Conservation (phyloP, 1,140 invertebrate genomes). For the Cyphomyrmex costatus region DNA sequence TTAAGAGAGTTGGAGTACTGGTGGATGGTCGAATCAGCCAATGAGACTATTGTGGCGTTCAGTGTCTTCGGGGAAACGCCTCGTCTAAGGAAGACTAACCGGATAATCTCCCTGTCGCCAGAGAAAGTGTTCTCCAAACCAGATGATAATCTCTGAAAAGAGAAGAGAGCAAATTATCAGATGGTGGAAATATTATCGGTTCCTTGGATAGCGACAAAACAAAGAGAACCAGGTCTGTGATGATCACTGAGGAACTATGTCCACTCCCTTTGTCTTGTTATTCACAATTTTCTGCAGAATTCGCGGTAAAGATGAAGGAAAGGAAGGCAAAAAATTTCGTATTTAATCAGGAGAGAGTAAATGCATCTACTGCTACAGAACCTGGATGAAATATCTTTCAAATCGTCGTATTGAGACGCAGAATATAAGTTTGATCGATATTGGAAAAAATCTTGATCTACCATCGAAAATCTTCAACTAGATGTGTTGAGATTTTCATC, state of each 20-base stretch:
- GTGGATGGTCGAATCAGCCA: background rate
- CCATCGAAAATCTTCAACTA: no score
- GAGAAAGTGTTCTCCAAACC: constrained; percentile 67
- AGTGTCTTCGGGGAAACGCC: background rate
- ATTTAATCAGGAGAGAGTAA: background rate
- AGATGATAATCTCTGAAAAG: constrained; percentile 67
- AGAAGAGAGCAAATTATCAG: constrained; percentile 57
- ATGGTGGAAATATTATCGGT: constrained; percentile 67
- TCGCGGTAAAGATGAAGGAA: constrained; percentile 60
- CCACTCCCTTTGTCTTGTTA: constrained; percentile 61
- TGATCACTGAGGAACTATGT: no score
- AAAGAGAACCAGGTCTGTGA: constrained; percentile 75
- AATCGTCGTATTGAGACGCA: background rate
- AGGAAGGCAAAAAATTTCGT: constrained; percentile 72
- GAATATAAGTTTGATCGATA: no score
- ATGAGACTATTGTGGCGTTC: background rate
- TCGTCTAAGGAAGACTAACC: background rate
- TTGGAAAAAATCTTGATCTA: no score
- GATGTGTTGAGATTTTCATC: no score
- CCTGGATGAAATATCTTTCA: background rate
- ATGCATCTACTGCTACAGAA: background rate
- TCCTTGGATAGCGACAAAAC: constrained; percentile 21
- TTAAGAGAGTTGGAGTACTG: background rate
- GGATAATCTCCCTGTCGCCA: constrained; percentile 67
- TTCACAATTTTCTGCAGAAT: constrained; percentile 63